Evolutionary conservation across 2,797 vertebrate genomes (phyloP).

Genomic region (Thripadectes ignobilis): DNA sequence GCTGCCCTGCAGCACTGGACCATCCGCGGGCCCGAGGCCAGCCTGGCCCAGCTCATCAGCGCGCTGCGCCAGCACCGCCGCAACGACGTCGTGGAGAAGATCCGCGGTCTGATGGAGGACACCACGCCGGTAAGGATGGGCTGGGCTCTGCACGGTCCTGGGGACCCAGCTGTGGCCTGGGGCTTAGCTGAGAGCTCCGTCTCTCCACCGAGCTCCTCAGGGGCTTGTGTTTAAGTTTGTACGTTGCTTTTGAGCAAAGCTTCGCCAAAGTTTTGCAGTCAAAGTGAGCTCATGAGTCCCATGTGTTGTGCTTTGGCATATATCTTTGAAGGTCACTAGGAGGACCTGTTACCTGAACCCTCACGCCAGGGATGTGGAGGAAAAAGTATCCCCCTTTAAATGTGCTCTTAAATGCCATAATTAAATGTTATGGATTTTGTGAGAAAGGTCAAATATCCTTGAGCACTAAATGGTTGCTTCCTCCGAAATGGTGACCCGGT

Average conservation of each 20-base stretch:
- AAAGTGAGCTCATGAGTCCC: not conserved
- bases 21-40: slow-evolving; percentile 91
- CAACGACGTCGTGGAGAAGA: slow-evolving; percentile 95
- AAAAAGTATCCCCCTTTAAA: not conserved
- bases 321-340: not conserved
- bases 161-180: accelerated
- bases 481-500: not conserved
- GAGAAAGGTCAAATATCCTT: not conserved
- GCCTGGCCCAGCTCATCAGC: slow-evolving; percentile 93
- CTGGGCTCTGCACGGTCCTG: accelerated
- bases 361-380: accelerated
- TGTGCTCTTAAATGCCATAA: not conserved
- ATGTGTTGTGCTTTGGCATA: accelerated
- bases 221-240: not conserved
- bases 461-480: not conserved
- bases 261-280: not conserved
- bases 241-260: not conserved
- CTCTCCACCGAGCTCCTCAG: accelerated
- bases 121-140: slow-evolving; percentile 82
- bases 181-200: accelerated
- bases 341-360: not conserved
- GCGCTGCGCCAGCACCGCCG: slow-evolving; percentile 91
- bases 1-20: slow-evolving; percentile 97
- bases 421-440: not conserved
- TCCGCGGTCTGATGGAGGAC: slow-evolving; percentile 95